These are phyloP conservation scores for Amniataba percoides DNA, from an alignment of 2,797 vertebrate species.

Conservation along the genomic window DNA sequence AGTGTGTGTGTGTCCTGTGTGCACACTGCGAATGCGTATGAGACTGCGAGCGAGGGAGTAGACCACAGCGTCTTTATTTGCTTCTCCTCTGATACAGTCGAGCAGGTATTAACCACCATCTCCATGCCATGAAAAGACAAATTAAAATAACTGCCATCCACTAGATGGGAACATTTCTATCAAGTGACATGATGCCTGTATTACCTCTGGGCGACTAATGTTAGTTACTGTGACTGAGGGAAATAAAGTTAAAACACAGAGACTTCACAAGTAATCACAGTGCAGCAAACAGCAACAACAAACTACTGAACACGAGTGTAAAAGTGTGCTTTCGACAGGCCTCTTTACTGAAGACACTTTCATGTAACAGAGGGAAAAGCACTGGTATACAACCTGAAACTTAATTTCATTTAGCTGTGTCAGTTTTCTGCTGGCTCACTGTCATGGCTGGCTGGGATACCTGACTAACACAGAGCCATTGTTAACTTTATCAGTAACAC, in stretches of 20 bases:
- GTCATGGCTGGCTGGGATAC: not conserved
- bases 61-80: slow-evolving; percentile 91
- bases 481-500: not conserved
- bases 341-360: not conserved
- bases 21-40: slow-evolving; percentile 26
- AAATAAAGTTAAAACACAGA: slow-evolving; percentile 88
- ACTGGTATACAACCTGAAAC: not conserved
- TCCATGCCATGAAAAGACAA: slow-evolving; percentile 93
- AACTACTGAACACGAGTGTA: not conserved
- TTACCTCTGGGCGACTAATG: slow-evolving; percentile 90
- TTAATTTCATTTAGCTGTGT: slow-evolving; percentile 4
- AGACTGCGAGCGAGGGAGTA: slow-evolving; percentile 50
- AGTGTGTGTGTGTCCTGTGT: slow-evolving; percentile 26
- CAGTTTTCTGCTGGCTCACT: not conserved
- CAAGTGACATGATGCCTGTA: slow-evolving; percentile 89
- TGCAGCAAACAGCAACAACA: slow-evolving; percentile 3
- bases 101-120: slow-evolving; percentile 98
- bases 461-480: not conserved
- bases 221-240: slow-evolving; percentile 85
- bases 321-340: not conserved
- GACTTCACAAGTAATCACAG: slow-evolving; percentile 30
- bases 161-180: slow-evolving; percentile 93
- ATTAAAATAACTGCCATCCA: slow-evolving; percentile 93
- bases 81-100: slow-evolving; percentile 94
- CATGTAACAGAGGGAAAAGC: not conserved